Base-by-base conservation (phyloP, 1,140 invertebrate genomes). In the Asbolus verrucosus region DNA sequence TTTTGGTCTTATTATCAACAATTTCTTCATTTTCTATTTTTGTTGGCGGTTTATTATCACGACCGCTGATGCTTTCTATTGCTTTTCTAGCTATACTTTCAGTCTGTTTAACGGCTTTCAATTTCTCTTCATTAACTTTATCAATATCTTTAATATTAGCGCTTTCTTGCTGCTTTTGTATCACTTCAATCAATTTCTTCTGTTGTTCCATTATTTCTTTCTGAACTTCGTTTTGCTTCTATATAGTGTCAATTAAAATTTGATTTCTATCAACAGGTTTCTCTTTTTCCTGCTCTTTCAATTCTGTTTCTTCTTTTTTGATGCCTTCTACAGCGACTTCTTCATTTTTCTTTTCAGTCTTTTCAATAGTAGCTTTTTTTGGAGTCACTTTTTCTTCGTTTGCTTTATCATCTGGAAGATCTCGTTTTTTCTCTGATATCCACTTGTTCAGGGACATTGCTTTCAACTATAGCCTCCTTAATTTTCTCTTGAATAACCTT, bases 231-330 rank as follows among this genome's bases (percentile, higher is more conserved):
- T 88, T 83, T 30, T 84, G 81, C 70, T 85, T 79, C 69, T 88
- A 83, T 6, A 89, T 78, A 74, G 87, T 85, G 41, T 85, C 81
- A 15, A 87, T 75, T 54, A 82, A 77, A 69, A 83, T 80, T 60
- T 84, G 77, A 13, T 84, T 82, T 4, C 81, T 77, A 19, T 82
- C 79, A 70, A 83, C 79, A 8, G 24, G 72, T 21, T 83, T 83
- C 66, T 79, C 76, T 59, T 81, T 76, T 15, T 78, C 65, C 46
- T 80, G 75, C 33, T 83, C 81, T 16, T 84, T 81, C 6, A 82
- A 79, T 72, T 86, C 83, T 50, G 84, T 81, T 31, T 86, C 84
- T 62, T 87, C 86, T 69, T 86, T 85, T 43, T 86, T 84, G 8
- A 86, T 84, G 16, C 80, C 76, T 78, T 83, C 80, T 67, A 81